Conservation (phyloP, 2,797 vertebrate species). For the Scleropages formosus region DNA sequence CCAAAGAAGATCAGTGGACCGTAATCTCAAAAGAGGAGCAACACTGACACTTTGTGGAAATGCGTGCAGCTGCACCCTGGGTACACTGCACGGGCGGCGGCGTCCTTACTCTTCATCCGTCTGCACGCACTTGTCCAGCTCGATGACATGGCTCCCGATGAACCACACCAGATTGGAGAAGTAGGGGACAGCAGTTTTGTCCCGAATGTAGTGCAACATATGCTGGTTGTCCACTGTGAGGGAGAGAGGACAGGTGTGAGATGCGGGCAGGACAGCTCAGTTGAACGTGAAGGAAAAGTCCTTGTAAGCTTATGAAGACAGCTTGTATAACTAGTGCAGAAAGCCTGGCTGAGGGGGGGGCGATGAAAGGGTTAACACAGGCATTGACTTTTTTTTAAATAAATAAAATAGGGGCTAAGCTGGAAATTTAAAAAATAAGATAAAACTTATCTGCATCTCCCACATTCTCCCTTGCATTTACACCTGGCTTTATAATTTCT, state of each 20-base stretch:
- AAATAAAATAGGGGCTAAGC: not conserved
- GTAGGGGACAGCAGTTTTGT: slow-evolving; percentile 96
- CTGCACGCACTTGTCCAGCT: slow-evolving; percentile 96
- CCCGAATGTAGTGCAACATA: slow-evolving; percentile 97
- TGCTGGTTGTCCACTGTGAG: slow-evolving; percentile 94
- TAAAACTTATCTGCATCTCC: too few species aligned
- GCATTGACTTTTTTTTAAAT: too few species aligned
- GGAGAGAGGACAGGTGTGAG: slow-evolving; percentile 28
- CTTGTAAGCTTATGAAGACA: not conserved
- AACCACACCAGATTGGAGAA: slow-evolving; percentile 99
- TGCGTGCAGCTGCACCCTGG: not conserved
- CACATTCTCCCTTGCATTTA: too few species aligned
- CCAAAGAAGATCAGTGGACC: too few species aligned
- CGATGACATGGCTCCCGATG: slow-evolving; percentile 96
- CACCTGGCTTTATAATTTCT: too few species aligned
- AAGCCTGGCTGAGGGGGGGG: not conserved
- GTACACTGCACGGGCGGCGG: not conserved
- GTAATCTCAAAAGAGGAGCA: not conserved
- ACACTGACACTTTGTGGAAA: slow-evolving; percentile 53
- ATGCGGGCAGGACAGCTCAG: not conserved
- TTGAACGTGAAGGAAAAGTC: not conserved
- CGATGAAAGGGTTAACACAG: slow-evolving; percentile 5
- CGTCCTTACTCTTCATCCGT: slow-evolving; percentile 93
- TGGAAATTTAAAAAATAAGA: not conserved
- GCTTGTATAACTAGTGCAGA: not conserved